These are phyloP conservation scores for Varanus salvator DNA, from an alignment of 2,113 vertebrate genomes.

Conservation along the genomic window DNA sequence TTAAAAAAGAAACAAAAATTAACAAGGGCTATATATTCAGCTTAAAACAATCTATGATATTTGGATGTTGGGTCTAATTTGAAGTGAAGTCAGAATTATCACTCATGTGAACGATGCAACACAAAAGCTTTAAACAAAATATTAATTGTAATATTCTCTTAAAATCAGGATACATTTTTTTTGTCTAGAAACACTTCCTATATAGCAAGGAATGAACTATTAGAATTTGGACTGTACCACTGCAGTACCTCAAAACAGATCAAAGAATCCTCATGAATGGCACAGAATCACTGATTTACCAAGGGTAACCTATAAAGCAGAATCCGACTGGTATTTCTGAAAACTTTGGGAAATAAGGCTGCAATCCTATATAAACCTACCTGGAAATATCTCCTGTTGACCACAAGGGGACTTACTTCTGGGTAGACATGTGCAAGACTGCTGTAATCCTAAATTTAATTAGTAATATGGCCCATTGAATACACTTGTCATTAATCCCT, in stretches of 20 bases:
- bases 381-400: neutral
- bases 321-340: neutral
- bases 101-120: neutral
- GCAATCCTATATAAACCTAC: neutral
- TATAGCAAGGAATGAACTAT: neutral
- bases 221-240: neutral
- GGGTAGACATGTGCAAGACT: neutral
- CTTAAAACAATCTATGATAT: conserved; percentile 18
- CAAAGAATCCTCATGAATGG: neutral
- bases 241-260: neutral
- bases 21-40: conserved; percentile 30
- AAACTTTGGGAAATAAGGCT: neutral
- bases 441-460: neutral
- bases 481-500: neutral
- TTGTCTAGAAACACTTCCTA: neutral
- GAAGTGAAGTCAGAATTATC: neutral
- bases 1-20: conserved; percentile 68
- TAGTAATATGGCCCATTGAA: neutral
- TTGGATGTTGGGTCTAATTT: neutral
- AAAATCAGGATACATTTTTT: neutral
- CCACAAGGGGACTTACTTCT: neutral
- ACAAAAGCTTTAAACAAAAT: neutral
- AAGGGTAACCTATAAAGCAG: neutral
- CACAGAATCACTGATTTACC: neutral
- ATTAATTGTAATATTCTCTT: neutral